A percentile compares a stretch with the other conserved stretches of the same genome.
Evolutionary conservation across 2,797 vertebrate genomes (phyloP).

Genomic region (Capromys pilorides): DNA sequence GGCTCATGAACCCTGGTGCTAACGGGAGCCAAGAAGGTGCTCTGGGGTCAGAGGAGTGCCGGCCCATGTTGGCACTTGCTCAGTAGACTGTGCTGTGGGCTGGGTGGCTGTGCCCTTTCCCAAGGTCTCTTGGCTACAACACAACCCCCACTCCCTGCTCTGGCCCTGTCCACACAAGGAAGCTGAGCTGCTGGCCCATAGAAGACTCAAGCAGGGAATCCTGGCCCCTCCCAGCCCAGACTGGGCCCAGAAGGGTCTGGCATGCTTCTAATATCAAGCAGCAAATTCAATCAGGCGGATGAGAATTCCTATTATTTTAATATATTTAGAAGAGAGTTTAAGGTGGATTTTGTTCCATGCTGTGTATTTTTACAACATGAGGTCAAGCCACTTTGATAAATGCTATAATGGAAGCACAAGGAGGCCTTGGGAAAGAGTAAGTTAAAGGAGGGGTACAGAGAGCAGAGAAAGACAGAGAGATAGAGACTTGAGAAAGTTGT

Average conservation of each 20-base stretch:
- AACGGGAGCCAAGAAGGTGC: background rate
- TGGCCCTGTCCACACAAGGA: background rate
- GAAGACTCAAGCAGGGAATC: conserved; percentile 72
- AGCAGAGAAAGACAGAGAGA: background rate
- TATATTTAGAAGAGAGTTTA: conserved; percentile 67
- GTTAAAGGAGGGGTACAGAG: conserved; percentile 32
- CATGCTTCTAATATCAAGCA: conserved; percentile 62
- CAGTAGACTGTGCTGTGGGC: background rate
- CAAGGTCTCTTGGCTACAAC: conserved; percentile 52
- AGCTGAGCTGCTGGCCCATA: conserved; percentile 41
- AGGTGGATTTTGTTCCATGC: conserved; percentile 67
- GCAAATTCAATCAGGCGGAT: conserved; percentile 76
- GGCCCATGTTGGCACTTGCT: background rate
- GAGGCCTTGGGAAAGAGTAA: conserved; percentile 66
- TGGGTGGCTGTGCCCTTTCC: background rate
- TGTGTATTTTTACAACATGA: conserved; percentile 76
- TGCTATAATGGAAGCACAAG: conserved; percentile 58
- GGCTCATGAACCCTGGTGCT: background rate
- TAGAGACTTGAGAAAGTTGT: background rate
- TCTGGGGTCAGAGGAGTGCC: background rate
- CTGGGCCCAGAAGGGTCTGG: conserved; percentile 69
- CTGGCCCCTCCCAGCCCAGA: conserved; percentile 43
- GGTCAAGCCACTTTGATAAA: conserved; percentile 74
- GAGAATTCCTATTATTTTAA: conserved; percentile 69
- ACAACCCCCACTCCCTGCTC: background rate